Base-by-base conservation (phyloP, 92 coral and sea anemone genomes). In the Epizoanthus fatuus region DNA sequence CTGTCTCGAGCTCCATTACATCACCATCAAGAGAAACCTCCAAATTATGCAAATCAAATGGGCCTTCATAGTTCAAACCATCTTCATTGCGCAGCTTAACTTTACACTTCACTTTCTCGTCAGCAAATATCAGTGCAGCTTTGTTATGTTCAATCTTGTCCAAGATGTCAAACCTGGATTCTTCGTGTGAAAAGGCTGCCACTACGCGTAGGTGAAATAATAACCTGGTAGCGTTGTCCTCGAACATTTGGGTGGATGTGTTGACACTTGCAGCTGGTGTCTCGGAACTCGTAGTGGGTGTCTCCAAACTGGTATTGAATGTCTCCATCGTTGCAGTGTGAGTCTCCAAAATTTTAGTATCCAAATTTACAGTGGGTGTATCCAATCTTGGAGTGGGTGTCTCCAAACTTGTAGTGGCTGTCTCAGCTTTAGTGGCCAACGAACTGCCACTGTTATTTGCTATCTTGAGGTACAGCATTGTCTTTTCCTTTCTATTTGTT, bases 81-180 rank as follows among this genome's bases (percentile, higher is more conserved):
- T 14, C 12, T 13, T 59, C 56, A 42, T 76, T 68, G 51, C 69
- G 68, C 49, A 76, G 55, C 11, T 76, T 69, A n/a, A 76, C n/a
- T 29, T 76, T 17, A 40, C 81, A 76, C 10, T 76, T 40, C 9
- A 76, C 63, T 38, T 14, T 19, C 22, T 58, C 52, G 2, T 76
- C 69, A 37, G 44, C 69, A 59, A 76, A 76, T 76, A 76, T 55
- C 12, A 68, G 56, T 35, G 45, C 19, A 7, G 19, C 29, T 16
- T 59, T 2, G 52, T 47, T 15, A 19, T 58, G n/a, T 52, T 57
- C 42, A 75, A 57, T 38, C 12, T 37, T 20, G 29, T 75, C 7
- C 22, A 75, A 57, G 38, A 75, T 57, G 12, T 58, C 5, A 75
- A 75, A 56, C 69, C 13, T 76, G 19, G 81, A 76, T 11, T 58